Evolutionary conservation across 37 sponge, comb jelly and placozoan species (phyloP).

Genomic region (Spongilla lacustris): DNA sequence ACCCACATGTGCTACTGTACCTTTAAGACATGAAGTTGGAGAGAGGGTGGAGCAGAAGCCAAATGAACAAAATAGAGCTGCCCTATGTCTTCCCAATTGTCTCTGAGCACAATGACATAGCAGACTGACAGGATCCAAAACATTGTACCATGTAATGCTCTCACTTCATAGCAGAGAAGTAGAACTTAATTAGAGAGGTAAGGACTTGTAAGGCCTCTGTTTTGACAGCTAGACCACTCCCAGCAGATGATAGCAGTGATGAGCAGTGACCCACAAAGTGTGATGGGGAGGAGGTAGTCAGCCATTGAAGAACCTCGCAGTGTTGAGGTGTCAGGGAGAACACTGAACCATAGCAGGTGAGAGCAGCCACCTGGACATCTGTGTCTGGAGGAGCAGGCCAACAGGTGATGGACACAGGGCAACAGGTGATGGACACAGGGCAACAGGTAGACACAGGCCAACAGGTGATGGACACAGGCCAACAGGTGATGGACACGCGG

Average conservation of each 20-base stretch:
- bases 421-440: background rate
- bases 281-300: conserved; percentile 16
- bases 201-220: conserved; percentile 61
- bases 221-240: conserved; percentile 9
- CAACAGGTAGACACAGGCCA: background rate
- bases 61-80: conserved; percentile 38
- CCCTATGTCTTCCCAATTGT: conserved; percentile 20
- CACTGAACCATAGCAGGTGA: conserved; percentile 64
- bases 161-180: conserved; percentile 46
- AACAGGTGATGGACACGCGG: no score
- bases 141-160: background rate
- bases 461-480: background rate
- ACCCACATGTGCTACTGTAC: background rate
- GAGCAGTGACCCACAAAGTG: conserved; percentile 52
- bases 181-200: conserved; percentile 45
- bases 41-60: background rate
- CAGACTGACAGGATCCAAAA: background rate
- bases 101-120: background rate
- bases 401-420: background rate
- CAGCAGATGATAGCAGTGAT: conserved; percentile 4
- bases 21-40: conserved; percentile 55
- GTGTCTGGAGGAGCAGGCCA: conserved; percentile 22
- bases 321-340: conserved; percentile 47
- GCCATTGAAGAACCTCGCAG: conserved; percentile 65
- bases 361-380: conserved; percentile 60